Evolutionary conservation across 2,797 vertebrate genomes (phyloP).

Genomic region (Nasua narica): DNA sequence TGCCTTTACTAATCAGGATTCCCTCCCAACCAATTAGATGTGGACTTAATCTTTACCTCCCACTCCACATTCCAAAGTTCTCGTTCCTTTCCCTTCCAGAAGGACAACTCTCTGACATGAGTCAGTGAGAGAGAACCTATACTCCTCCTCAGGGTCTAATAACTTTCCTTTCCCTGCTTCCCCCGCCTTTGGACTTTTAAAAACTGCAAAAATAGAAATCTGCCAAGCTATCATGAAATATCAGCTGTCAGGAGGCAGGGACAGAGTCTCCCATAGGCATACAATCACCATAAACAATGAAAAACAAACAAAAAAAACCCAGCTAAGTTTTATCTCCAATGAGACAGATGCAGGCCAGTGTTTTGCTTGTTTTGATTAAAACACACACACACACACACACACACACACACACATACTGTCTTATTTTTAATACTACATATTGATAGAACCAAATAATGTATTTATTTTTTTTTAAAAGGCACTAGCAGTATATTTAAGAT

Average conservation of each 20-base stretch:
- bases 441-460: background rate
- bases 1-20: background rate
- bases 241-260: background rate
- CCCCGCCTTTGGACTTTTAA: background rate
- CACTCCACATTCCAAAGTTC: slow-evolving; percentile 34
- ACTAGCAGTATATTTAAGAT: background rate
- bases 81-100: background rate
- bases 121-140: background rate
- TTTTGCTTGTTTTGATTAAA: background rate
- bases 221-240: background rate
- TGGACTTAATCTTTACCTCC: background rate
- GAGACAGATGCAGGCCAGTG: background rate
- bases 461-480: background rate
- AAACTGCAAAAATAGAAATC: background rate
- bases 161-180: background rate
- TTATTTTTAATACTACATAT: background rate
- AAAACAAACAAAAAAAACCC: background rate
- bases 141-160: background rate
- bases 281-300: background rate
- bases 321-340: background rate
- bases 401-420: no score
- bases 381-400: no score
- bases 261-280: background rate
- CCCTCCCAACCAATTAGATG: background rate
- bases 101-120: background rate